phyloP scores from a whole-genome alignment of 2,113 vertebrate species.

The Antigone vipio region DNA sequence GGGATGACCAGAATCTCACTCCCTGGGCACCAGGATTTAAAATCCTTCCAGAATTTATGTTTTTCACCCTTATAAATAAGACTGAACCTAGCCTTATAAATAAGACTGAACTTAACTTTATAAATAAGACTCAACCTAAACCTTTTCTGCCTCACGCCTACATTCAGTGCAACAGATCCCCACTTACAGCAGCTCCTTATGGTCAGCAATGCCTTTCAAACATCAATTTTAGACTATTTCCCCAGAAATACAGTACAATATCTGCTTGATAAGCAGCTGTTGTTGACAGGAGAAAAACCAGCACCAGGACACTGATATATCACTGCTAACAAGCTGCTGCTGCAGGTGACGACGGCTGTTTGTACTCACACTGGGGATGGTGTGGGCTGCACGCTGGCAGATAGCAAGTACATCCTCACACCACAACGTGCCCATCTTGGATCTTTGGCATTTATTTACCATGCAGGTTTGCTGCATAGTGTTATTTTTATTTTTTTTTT shows the following conservation, averaged over 20 bases:
- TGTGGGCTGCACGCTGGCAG: background rate
- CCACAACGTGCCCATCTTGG: background rate
- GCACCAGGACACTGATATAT: background rate
- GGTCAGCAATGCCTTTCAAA: background rate
- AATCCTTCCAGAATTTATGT: background rate
- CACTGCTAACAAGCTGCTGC: background rate
- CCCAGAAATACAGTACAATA: background rate
- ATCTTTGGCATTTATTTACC: background rate
- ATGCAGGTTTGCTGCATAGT: accelerated
- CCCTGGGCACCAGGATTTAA: background rate
- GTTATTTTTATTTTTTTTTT: background rate
- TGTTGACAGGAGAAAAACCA: background rate
- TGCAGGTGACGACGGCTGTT: background rate
- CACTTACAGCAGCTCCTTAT: background rate
- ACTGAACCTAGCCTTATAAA: background rate
- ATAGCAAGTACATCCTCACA: background rate
- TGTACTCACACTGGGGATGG: background rate
- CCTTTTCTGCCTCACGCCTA: background rate
- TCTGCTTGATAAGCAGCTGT: constrained; percentile 30
- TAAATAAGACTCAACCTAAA: background rate
- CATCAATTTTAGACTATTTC: constrained; percentile 6
- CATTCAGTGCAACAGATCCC: background rate
- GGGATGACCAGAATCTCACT: background rate
- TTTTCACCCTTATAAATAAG: background rate
- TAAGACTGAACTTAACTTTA: background rate